phyloP scores from a whole-genome alignment of 1,140 invertebrate species.

The Gryllus bimaculatus region DNA sequence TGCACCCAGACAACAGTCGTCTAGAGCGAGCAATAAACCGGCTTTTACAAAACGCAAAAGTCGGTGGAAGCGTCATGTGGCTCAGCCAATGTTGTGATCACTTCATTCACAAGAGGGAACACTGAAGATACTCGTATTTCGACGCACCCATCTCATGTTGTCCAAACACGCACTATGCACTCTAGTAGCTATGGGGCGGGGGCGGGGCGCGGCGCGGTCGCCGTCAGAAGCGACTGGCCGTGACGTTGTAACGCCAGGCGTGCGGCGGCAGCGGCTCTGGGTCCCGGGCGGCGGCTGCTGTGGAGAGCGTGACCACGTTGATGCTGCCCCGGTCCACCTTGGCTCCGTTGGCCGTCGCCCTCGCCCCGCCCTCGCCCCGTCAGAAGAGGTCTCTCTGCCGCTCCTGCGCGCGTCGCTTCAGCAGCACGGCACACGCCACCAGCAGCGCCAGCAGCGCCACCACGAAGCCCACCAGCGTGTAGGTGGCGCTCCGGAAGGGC shows the following conservation, averaged over 20 bases:
- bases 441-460: conserved; percentile 35
- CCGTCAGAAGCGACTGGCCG: conserved; percentile 24
- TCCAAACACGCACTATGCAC: too few species aligned
- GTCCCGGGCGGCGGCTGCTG: conserved; percentile 8
- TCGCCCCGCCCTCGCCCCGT: conserved; percentile 24
- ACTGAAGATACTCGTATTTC: too few species aligned
- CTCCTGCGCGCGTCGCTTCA: conserved; percentile 34
- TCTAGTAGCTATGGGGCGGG: too few species aligned
- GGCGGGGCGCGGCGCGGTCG: too few species aligned
- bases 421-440: conserved; percentile 36
- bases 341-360: background rate
- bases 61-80: too few species aligned
- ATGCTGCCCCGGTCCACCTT: background rate
- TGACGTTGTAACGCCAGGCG: conserved; percentile 27
- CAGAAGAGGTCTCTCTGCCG: conserved; percentile 29
- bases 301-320: too few species aligned
- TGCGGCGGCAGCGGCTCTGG: conserved; percentile 19
- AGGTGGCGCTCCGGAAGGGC: conserved; percentile 37
- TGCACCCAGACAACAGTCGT: too few species aligned
- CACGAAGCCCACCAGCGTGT: conserved; percentile 37
- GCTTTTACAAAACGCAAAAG: too few species aligned
- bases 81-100: too few species aligned
- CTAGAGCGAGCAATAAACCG: too few species aligned
- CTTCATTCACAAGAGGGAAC: too few species aligned
- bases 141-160: too few species aligned